Percentiles rank a stretch among this genome's conserved stretches.
Conservation (phyloP, 2,797 vertebrate genomes). For the Coccyzus lansbergi region DNA sequence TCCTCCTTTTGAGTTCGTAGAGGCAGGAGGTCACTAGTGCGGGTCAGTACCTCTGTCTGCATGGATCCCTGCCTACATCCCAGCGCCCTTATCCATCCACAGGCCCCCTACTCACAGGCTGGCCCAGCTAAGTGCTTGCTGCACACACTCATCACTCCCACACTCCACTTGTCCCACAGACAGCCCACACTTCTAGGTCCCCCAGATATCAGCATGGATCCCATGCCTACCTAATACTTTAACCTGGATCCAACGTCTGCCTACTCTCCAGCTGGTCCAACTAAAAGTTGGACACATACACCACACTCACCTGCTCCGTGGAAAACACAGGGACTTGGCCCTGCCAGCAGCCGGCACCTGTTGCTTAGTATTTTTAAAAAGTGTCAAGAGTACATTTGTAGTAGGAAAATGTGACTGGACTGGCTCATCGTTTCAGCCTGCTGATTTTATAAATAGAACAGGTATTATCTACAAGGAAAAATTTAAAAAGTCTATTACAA, state of each 20-base stretch:
- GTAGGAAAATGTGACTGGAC: background rate
- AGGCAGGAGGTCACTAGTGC: background rate
- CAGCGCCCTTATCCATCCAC: background rate
- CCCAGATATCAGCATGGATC: background rate
- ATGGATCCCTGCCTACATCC: background rate
- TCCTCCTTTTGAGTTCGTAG: background rate
- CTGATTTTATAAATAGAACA: background rate
- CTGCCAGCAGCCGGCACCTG: no score
- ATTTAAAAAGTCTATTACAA: background rate
- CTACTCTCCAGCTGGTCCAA: background rate
- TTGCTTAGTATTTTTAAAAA: background rate
- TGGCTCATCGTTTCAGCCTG: background rate
- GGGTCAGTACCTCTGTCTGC: background rate
- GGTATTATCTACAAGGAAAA: background rate
- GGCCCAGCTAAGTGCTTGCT: background rate
- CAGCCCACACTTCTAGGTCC: no score
- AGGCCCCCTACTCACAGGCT: rapidly evolving
- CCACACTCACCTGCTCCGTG: no score
- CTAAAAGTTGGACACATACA: background rate
- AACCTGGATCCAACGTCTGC: background rate
- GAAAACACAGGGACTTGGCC: no score
- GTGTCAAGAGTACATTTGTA: background rate
- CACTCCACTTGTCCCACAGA: background rate
- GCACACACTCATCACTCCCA: no score
- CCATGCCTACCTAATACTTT: background rate